Conservation (phyloP, 2,888 invertebrate genomes). For the Chelonus formosanus region DNA sequence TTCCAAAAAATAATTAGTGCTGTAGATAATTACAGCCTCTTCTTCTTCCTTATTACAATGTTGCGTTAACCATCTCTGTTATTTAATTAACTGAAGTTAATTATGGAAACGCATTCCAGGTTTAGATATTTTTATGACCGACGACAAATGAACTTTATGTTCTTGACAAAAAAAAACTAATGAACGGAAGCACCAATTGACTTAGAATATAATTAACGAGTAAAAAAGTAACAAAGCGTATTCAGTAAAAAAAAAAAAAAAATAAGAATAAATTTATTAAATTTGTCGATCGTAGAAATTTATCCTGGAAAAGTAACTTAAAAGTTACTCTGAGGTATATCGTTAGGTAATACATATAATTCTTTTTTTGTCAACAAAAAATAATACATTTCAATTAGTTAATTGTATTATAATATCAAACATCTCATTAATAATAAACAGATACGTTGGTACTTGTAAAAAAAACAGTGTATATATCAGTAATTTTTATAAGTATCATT, state of each 20-base stretch:
- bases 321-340: conserved; percentile 58
- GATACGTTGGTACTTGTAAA: too few relatives aligned
- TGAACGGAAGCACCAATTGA: conserved; percentile 15
- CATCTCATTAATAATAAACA: too few relatives aligned
- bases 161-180: conserved; percentile 6
- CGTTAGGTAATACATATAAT: conserved; percentile 51
- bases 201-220: conserved; percentile 12
- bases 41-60: too few relatives aligned
- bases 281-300: conserved; percentile 43
- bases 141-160: conserved; percentile 1
- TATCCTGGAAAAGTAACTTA: conserved; percentile 52
- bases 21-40: too few relatives aligned
- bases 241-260: not conserved
- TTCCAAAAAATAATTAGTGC: too few relatives aligned
- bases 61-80: conserved; percentile 36
- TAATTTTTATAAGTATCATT: too few relatives aligned
- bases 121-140: conserved; percentile 12
- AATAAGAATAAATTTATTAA: not conserved
- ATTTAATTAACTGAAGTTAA: conserved; percentile 54
- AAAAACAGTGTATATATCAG: too few relatives aligned
- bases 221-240: conserved; percentile 5
- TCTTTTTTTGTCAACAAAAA: conserved; percentile 22
- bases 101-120: conserved; percentile 48
- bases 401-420: conserved; percentile 36
- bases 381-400: conserved; percentile 38